Base-by-base conservation (phyloP, 2,113 vertebrate species). In the Rhea americana region DNA sequence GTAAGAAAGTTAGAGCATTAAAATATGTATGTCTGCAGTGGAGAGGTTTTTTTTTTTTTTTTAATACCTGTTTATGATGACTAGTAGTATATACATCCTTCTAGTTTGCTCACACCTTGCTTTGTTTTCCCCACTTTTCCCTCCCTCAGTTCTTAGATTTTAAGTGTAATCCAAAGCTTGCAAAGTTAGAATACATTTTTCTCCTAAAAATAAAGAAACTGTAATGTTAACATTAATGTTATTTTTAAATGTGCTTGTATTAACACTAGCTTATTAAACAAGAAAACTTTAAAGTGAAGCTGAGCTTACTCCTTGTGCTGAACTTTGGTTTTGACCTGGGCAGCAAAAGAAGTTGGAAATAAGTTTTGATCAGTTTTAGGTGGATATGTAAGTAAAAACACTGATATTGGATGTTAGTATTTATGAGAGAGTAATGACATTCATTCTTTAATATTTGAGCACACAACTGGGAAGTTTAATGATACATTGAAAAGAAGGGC, bases 311-410 rank as follows among this genome's bases (percentile, higher is more conserved):
- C 30, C 50, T 81, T 53, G 20, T 51, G 19, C 32, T 82, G 75
- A 53, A 53, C 67, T 39, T 85, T 41, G 17, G 14, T 17, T 93
- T 50, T 85, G 25, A 17, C 48, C 50, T 74, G 19, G 32, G 15
- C 24, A 84, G 0, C 55, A 56, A 56, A 30, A 53, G 51, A 53
- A 53, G 25, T 28, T 55, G 55, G 16, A 56, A 56, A 56, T 56
- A 30, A 56, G 9, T 56, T 56, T 30, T 19, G 17, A 1, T 26
- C 0, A 0, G 7, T 48, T 51, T 1, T 7, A 62, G 55, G 15
- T 48, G 61, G 15, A 2, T 12, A 7, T 0, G 17, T 58, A 9
- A 74, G 56, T 45, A 71, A 84, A 58, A 35, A 35, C 35, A 35
- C 35, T 35, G 35, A 8, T 4, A 1, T 2, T 43, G 70, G 51